Evolutionary conservation across 2,113 vertebrate species (phyloP), one percentile per base, ranked within the genome.

Genomic region (Oncorhynchus kisutch): DNA sequence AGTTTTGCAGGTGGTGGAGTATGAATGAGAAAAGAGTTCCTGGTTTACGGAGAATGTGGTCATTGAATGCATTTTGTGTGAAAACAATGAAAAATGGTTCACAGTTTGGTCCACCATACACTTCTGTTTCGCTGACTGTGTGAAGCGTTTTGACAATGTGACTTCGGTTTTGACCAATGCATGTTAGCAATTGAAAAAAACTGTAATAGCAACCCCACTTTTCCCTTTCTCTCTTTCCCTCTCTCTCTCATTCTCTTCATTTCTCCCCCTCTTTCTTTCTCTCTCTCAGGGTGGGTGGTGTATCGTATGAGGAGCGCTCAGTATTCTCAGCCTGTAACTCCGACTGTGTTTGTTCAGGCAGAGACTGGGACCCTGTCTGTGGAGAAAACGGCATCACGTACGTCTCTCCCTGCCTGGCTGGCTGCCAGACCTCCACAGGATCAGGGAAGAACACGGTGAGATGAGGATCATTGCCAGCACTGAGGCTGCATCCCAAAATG

Each of bases 341-440:
- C 0, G 68, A 72, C 22, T 99, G 97, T 72, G 86, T 83, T 60
- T 96, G 95, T 79, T 85, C 90, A 0, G 64, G 71, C 1, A 95
- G 90, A 71, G 91, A 89, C 16, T 99, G 96, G 97, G 96, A 99
- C 64, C 96, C 97, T 0, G 94, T 97, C 73, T 98, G 97, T 69
- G 96, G 95, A 2, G 88, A 84, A 68, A 94, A 97, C 0, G 94
- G 93, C 5, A 78, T 98, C 67, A 94, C 95, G 0, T 99, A 96
- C 0, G 87, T 95, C 82, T 96, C 97, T n/a, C 93, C 96, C 0
- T 98, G 97, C 82, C 94, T 98, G 11, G 96, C 96, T 31, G 96
- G 97, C 8, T 98, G 96, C 84, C 91, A 85, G 54, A 62, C 81
- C 14, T 95, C 94, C 5, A 64, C 65, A 25, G 95, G 96, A 84